Percentiles rank a stretch among this genome's conserved stretches.
Evolutionary conservation across 2,797 vertebrate species (phyloP).

Genomic region (Oreonectes daqikongensis): DNA sequence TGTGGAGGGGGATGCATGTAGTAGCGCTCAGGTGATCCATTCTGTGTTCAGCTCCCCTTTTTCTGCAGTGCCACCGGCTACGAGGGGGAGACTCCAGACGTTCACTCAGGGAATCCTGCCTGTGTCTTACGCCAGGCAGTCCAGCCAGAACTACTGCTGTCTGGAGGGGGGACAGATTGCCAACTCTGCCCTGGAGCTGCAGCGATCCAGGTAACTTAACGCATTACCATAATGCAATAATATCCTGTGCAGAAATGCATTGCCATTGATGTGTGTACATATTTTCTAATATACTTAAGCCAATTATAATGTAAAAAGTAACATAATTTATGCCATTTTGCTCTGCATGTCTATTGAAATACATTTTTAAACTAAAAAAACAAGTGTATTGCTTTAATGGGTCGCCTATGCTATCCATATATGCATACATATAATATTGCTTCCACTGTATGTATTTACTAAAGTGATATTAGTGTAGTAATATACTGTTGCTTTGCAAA

Average conservation of each 20-base stretch:
- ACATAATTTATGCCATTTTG: too few relatives aligned
- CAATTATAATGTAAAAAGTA: neutral
- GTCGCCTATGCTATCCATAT: neutral
- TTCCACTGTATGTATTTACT: neutral
- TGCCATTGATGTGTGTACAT: too few relatives aligned
- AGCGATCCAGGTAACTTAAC: constrained; percentile 85
- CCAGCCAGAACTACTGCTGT: constrained; percentile 79
- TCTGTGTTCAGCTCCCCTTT: constrained; percentile 76
- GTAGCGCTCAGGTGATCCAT: constrained; percentile 77
- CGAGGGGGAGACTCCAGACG: constrained; percentile 90
- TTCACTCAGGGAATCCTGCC: constrained; percentile 93
- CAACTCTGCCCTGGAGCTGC: constrained; percentile 85
- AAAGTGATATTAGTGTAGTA: neutral
- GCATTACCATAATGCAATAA: neutral
- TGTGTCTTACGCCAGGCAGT: constrained; percentile 80
- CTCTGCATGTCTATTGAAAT: too few relatives aligned
- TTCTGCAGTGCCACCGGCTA: constrained; percentile 73
- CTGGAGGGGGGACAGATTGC: constrained; percentile 82
- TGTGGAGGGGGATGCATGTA: constrained; percentile 74
- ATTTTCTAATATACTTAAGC: neutral
- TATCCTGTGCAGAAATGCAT: neutral
- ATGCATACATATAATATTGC: neutral
- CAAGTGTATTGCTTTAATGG: neutral
- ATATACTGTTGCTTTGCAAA: neutral
- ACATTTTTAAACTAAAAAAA: too few relatives aligned